Percentiles rank a stretch among this genome's conserved stretches.
These are phyloP conservation scores for Aplysina aerophoba DNA, from an alignment of 37 sponge, comb jelly and placozoan genomes.

Conservation along the genomic window DNA sequence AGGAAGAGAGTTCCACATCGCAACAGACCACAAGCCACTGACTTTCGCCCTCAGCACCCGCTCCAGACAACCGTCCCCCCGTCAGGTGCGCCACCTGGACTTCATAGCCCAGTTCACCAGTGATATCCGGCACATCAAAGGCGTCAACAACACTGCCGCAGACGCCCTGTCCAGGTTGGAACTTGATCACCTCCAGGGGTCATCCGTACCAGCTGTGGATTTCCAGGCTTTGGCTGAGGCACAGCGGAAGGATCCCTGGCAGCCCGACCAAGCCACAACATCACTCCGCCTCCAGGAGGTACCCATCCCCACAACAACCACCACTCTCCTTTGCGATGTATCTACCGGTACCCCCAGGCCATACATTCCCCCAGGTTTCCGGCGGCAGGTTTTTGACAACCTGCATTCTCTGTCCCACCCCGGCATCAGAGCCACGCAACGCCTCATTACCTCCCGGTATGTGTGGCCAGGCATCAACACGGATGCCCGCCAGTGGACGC, in stretches of 20 bases:
- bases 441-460: slow-evolving; percentile 37
- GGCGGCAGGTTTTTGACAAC: slow-evolving; percentile 14
- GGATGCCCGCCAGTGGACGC: slow-evolving; percentile 48
- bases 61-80: background rate
- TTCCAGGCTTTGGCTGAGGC: slow-evolving; percentile 26
- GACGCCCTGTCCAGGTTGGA: slow-evolving; percentile 28
- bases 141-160: background rate
- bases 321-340: slow-evolving; percentile 25
- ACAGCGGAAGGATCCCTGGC: slow-evolving; percentile 16
- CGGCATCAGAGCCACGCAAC: slow-evolving; percentile 46
- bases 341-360: slow-evolving; percentile 38
- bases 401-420: slow-evolving; percentile 53
- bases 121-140: slow-evolving; percentile 16
- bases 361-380: slow-evolving; percentile 29
- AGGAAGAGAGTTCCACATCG: slow-evolving; percentile 4
- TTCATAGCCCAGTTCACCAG: slow-evolving; percentile 24
- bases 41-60: background rate
- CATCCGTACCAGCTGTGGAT: slow-evolving; percentile 35
- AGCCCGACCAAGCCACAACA: background rate
- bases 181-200: too few species aligned
- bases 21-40: slow-evolving; percentile 40
- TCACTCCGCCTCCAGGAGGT: slow-evolving; percentile 10
- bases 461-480: slow-evolving; percentile 57
- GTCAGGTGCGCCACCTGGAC: slow-evolving; percentile 2
- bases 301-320: background rate